Conservation (phyloP, 2,113 vertebrate species). For the Cyprinodon variegatus region DNA sequence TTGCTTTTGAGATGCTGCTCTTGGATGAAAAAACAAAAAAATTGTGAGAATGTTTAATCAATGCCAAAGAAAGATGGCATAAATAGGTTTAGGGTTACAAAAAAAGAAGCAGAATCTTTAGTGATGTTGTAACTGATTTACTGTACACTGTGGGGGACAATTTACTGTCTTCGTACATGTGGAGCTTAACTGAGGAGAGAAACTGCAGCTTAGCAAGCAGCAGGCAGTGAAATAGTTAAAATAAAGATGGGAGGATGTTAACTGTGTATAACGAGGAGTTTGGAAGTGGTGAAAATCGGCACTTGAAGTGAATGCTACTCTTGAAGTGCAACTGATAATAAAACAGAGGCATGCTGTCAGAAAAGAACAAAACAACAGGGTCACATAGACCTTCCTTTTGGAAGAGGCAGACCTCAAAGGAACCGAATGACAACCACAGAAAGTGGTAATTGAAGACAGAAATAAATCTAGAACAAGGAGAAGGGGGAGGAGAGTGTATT, state of each 20-base stretch:
- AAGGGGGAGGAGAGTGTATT: slow-evolving; percentile 33
- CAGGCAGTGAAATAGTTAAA: background rate
- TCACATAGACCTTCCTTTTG: slow-evolving; percentile 20
- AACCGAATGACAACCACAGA: slow-evolving; percentile 41
- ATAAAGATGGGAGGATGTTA: slow-evolving; percentile 20
- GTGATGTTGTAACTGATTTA: slow-evolving; percentile 7
- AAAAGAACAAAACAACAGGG: slow-evolving; percentile 41
- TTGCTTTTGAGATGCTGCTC: too few relatives aligned
- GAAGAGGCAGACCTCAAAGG: slow-evolving; percentile 21
- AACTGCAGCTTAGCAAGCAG: background rate
- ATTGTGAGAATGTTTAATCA: too few relatives aligned
- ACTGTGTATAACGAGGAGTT: slow-evolving; percentile 30
- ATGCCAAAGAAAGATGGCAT: too few relatives aligned
- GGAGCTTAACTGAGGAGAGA: slow-evolving; percentile 3
- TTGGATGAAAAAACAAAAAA: too few relatives aligned
- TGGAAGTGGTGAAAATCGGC: slow-evolving; percentile 6
- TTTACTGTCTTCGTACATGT: slow-evolving; percentile 12
- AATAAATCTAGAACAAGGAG: slow-evolving; percentile 31
- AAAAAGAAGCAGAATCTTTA: slow-evolving; percentile 10
- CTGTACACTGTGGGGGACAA: slow-evolving; percentile 14
- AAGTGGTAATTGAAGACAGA: slow-evolving; percentile 39
- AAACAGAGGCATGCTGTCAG: slow-evolving; percentile 24
- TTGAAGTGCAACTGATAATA: slow-evolving; percentile 26
- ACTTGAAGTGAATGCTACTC: slow-evolving; percentile 10
- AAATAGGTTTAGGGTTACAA: too few relatives aligned